These are phyloP conservation scores for Selenia dentaria DNA, from an alignment of 2,888 invertebrate species.

Conservation along the genomic window DNA sequence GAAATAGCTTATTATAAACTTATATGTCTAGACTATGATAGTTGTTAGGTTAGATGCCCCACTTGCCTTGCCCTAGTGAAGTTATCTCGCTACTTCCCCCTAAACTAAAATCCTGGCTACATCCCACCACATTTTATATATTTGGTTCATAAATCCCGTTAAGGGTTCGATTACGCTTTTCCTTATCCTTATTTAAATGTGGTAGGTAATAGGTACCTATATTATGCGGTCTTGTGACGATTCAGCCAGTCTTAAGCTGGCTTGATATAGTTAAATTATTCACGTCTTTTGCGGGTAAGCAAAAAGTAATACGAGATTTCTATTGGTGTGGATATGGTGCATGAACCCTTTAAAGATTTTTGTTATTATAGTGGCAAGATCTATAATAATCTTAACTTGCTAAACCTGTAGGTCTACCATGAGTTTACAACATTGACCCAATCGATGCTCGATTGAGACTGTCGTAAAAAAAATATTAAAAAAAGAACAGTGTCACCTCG, in stretches of 20 bases:
- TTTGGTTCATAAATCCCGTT: constrained; percentile 63
- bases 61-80: background rate
- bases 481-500: too few relatives aligned
- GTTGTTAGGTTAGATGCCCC: too few relatives aligned
- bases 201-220: constrained; percentile 44
- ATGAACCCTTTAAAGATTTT: background rate
- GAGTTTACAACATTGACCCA: too few relatives aligned
- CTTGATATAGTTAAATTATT: constrained; percentile 20
- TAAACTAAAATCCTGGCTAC: background rate
- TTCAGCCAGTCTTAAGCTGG: constrained; percentile 36
- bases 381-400: too few relatives aligned
- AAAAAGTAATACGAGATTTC: background rate
- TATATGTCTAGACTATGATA: too few relatives aligned
- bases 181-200: constrained; percentile 60
- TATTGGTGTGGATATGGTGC: background rate
- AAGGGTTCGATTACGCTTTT: constrained; percentile 60
- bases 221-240: constrained; percentile 36
- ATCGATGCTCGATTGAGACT: too few relatives aligned
- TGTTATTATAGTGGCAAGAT: too few relatives aligned
- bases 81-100: background rate
- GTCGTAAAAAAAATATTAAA: too few relatives aligned
- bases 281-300: constrained; percentile 5
- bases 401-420: too few relatives aligned
- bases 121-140: constrained; percentile 53
- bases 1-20: too few relatives aligned